Base-by-base conservation (phyloP, 2,113 vertebrate genomes). In the Chelonoidis abingdonii region DNA sequence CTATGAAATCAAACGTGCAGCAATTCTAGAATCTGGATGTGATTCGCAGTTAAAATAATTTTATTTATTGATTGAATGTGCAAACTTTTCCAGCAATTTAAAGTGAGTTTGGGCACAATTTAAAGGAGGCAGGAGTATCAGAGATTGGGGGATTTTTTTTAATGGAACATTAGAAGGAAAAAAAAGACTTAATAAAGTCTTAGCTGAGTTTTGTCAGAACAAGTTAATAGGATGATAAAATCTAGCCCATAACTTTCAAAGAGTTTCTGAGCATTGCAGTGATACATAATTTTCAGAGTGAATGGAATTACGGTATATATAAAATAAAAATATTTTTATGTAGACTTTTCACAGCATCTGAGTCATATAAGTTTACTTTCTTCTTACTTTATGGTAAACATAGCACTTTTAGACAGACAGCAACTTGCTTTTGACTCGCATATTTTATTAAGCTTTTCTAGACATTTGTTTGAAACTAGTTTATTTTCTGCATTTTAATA, bases 101-200 rank as follows among this genome's bases (percentile, higher is more conserved):
- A 44, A 29, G 1, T 54, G 6, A 49, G 2, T 92, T 35, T 57
- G 1, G 10, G 6, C 0, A 53, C n/a, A 89, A 41, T 90, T 89
- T 65, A 83, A 2, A 59, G 4, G 0, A 25, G n/a, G 1, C 27
- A 38, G 38, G 62, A 84, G 16, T n/a, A 81, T 1, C 49, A 44
- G 1, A 8, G 1, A 5, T 1, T 22, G 9, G 1, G 5, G 11
- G 2, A 19, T 49, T 57, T 75, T 49, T 1, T 87, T 16, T 79
- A 62, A 5, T 3, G 56, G 14, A 80, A 24, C 3, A 52, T 47
- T 79, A 65, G 50, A 79, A 89, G 4, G 2, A 1, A 50, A 4
- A 2, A 4, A 87, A 89, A 86, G 10, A 21, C 3, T 47, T 91
- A 78, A 78, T 38, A 7, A 81, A 81, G 3, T 38, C 13, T 0